Conservation (phyloP, 2,113 vertebrate species). For the Montifringilla adamsi region DNA sequence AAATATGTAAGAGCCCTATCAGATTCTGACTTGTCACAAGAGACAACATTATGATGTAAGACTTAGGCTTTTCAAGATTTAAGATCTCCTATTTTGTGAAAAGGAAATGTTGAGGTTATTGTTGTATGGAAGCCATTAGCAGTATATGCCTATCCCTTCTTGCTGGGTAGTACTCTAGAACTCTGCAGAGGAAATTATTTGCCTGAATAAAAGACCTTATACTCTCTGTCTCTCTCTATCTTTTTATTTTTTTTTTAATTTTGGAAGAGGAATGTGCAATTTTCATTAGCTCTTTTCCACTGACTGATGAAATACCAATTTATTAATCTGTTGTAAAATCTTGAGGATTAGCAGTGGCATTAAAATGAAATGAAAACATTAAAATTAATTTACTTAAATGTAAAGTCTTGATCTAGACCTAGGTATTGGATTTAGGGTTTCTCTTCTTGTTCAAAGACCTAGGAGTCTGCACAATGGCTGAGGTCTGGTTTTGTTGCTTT, state of each 20-base stretch:
- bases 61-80: background rate
- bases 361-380: background rate
- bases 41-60: background rate
- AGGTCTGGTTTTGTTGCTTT: background rate
- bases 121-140: background rate
- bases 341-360: background rate
- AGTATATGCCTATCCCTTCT: background rate
- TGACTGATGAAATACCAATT: background rate
- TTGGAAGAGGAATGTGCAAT: background rate
- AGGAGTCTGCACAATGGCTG: background rate
- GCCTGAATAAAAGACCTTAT: background rate
- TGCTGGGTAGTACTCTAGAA: background rate
- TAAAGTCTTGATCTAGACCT: background rate
- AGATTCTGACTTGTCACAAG: background rate
- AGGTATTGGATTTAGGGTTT: background rate
- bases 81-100: background rate
- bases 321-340: background rate
- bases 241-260: background rate
- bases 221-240: no score
- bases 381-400: background rate
- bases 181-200: background rate
- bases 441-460: background rate
- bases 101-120: background rate
- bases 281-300: background rate
- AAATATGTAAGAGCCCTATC: background rate